phyloP scores from a whole-genome alignment of 1,140 invertebrate species.

The Agrypnia vestita region DNA sequence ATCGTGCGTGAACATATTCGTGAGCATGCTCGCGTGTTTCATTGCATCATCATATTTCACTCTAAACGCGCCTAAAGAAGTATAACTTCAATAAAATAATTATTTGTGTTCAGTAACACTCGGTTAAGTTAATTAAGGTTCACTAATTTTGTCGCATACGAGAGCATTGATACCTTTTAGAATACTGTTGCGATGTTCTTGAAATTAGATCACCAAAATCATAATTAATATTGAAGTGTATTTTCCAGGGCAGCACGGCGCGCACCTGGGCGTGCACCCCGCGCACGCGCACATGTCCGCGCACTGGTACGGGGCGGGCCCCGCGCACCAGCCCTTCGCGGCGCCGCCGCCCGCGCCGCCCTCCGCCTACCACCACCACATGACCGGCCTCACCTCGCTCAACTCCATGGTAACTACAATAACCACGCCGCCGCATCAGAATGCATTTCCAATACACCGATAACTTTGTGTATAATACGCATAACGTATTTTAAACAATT shows the following conservation, averaged over 20 bases:
- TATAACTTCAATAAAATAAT: no score
- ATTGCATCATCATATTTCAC: no score
- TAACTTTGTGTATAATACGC: no score
- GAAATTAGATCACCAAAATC: conserved; percentile 36
- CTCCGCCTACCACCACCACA: conserved; percentile 60
- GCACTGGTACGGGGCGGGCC: conserved; percentile 59
- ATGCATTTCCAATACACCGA: no score
- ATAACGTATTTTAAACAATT: no score
- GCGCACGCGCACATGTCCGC: conserved; percentile 60
- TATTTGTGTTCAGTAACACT: no score
- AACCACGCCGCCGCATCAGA: no score
- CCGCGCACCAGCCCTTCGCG: conserved; percentile 56
- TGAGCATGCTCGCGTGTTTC: no score
- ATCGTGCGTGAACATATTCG: no score
- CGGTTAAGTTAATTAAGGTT: no score
- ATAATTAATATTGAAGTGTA: conserved; percentile 28
- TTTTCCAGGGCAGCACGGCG: conserved; percentile 57
- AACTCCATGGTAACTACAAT: conserved; percentile 57
- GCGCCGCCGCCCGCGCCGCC: conserved; percentile 59
- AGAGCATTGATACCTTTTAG: neutral
- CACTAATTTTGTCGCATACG: no score
- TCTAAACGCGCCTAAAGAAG: no score
- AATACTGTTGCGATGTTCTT: conserved; percentile 10
- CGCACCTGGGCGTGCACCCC: conserved; percentile 58
- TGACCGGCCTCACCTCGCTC: conserved; percentile 60